Percentiles rank a stretch among this genome's conserved stretches.
phyloP scores from a whole-genome alignment of 2,888 invertebrate genomes.

The Harmothoe impar region DNA sequence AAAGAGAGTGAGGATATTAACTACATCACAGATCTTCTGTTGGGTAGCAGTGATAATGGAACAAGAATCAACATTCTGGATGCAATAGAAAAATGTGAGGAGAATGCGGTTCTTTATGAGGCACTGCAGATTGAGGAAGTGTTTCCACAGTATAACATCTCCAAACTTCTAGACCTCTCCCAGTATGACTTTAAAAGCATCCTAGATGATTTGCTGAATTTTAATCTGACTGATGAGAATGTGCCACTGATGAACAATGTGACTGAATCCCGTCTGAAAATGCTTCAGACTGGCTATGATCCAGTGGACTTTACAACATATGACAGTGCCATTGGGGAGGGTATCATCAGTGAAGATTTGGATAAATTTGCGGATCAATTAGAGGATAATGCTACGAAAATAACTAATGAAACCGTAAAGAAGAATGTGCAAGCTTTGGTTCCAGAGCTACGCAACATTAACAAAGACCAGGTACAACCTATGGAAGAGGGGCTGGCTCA shows the following conservation, averaged over 20 bases:
- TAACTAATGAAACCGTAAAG: background rate
- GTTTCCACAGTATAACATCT: background rate
- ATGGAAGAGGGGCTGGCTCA: background rate
- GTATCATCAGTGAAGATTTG: background rate
- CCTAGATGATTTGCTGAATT: background rate
- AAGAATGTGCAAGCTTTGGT: background rate
- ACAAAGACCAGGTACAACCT: background rate
- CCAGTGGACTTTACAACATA: background rate
- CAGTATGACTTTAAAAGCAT: background rate
- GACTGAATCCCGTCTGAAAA: background rate
- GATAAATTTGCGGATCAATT: background rate
- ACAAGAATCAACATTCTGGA: background rate
- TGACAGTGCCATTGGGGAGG: background rate
- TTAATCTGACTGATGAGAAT: background rate
- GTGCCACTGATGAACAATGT: background rate
- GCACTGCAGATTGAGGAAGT: conserved; percentile 19
- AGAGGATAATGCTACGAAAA: background rate
- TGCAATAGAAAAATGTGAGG: background rate
- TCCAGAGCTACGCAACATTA: background rate
- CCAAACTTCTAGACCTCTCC: conserved; percentile 44
- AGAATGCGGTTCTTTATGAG: conserved; percentile 6
- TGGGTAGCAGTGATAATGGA: background rate
- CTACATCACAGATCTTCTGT: background rate
- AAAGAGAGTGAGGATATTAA: background rate
- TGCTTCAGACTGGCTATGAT: background rate